phyloP scores from a whole-genome alignment of 1,140 invertebrate species.

The Zaprionus lachaisei region DNA sequence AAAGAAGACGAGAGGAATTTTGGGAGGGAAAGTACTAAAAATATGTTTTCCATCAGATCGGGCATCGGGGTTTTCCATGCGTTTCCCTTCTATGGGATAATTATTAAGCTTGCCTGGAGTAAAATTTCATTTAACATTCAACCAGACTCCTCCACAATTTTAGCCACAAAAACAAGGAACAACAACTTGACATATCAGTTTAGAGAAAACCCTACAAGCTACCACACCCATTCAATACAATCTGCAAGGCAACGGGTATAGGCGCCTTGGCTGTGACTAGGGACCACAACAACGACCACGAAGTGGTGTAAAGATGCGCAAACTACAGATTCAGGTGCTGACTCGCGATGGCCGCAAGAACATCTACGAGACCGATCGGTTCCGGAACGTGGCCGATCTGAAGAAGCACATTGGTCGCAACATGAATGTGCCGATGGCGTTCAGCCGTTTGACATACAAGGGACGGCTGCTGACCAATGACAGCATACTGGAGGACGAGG shows the following conservation, averaged over 20 bases:
- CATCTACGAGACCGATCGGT: constrained; percentile 63
- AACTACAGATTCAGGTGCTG: constrained; percentile 54
- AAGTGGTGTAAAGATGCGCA: constrained; percentile 32
- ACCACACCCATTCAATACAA: not conserved
- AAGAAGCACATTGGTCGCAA: constrained; percentile 58
- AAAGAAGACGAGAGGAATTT: too few relatives aligned
- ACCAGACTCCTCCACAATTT: constrained; percentile 1
- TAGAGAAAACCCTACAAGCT: not conserved
- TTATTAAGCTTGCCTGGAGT: constrained; percentile 1
- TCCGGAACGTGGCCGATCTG: constrained; percentile 48
- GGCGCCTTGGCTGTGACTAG: not conserved
- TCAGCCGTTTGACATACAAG: constrained; percentile 65
- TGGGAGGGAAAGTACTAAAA: too few relatives aligned
- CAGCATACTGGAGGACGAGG: constrained; percentile 55
- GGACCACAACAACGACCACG: not conserved
- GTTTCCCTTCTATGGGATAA: too few relatives aligned
- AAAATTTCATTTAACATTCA: constrained; percentile 10
- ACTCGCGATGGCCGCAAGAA: constrained; percentile 61
- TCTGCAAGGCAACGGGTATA: not conserved
- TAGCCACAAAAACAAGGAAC: constrained; percentile 4
- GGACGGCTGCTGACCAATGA: constrained; percentile 50
- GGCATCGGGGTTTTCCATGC: too few relatives aligned
- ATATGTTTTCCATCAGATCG: too few relatives aligned
- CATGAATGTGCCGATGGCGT: constrained; percentile 65
- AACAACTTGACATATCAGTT: not conserved